Conservation (phyloP, 2,797 vertebrate species). For the Coluber constrictor region DNA sequence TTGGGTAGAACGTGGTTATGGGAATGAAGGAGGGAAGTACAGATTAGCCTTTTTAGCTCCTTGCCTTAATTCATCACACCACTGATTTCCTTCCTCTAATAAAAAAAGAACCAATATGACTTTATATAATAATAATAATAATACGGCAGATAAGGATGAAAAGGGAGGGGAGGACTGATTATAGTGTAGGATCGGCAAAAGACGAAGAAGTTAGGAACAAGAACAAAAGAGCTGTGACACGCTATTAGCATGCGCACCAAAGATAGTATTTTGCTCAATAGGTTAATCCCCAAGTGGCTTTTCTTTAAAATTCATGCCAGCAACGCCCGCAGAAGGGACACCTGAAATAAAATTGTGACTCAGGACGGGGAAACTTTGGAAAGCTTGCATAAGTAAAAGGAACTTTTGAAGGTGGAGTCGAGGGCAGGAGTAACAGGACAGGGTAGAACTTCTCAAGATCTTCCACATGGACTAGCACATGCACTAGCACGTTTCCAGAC, state of each 20-base stretch:
- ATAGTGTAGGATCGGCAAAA: slow-evolving; percentile 49
- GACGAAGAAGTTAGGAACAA: slow-evolving; percentile 23
- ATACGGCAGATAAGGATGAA: slow-evolving; percentile 33
- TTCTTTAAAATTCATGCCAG: slow-evolving; percentile 42
- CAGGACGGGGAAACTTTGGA: slow-evolving; percentile 27
- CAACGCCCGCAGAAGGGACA: slow-evolving; percentile 20
- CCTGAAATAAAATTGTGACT: slow-evolving; percentile 49
- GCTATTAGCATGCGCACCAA: slow-evolving; percentile 46
- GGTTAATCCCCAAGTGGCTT: slow-evolving; percentile 41
- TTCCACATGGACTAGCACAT: slow-evolving; percentile 5
- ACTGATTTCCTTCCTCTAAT: slow-evolving; percentile 32
- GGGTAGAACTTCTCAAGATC: slow-evolving; percentile 17
- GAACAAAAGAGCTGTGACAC: slow-evolving; percentile 54
- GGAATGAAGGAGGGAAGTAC: slow-evolving; percentile 6
- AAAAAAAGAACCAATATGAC: background rate
- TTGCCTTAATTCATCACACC: background rate
- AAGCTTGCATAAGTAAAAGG: slow-evolving; percentile 14
- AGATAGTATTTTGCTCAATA: slow-evolving; percentile 61
- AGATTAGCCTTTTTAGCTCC: slow-evolving; percentile 18
- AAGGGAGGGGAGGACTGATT: slow-evolving; percentile 37
- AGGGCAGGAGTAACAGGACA: background rate
- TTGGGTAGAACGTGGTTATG: background rate
- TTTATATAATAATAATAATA: slow-evolving; percentile 30
- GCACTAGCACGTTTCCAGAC: too few species aligned
- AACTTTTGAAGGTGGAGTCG: background rate